Percentiles rank a stretch among this genome's conserved stretches.
These are phyloP conservation scores for Eidolon helvum DNA, from an alignment of 2,113 vertebrate genomes.

Conservation along the genomic window DNA sequence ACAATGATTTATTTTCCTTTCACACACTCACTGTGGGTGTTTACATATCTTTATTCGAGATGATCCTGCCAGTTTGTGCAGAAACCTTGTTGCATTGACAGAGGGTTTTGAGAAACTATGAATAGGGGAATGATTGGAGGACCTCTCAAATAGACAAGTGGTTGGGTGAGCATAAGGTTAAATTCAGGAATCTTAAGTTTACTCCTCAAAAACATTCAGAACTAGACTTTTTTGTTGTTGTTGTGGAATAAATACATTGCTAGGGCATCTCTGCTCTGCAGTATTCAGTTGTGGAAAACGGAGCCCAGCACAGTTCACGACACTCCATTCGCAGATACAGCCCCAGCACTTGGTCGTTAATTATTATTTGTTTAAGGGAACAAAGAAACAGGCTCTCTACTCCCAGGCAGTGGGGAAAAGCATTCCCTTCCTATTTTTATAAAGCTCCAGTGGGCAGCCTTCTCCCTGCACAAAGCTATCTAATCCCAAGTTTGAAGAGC, in stretches of 20 bases:
- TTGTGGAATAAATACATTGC: not conserved
- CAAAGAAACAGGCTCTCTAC: not conserved
- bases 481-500: not conserved
- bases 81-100: not conserved
- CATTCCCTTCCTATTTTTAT: not conserved
- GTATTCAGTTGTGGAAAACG: not conserved
- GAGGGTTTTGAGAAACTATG: not conserved
- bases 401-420: not conserved
- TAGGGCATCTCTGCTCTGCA: not conserved
- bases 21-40: not conserved
- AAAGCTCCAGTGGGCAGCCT: not conserved
- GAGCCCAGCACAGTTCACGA: not conserved
- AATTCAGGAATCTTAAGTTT: not conserved
- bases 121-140: not conserved
- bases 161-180: not conserved
- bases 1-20: constrained; percentile 2
- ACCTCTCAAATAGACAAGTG: not conserved
- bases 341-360: not conserved
- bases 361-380: constrained; percentile 25
- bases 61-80: not conserved
- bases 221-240: not conserved
- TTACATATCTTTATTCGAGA: not conserved
- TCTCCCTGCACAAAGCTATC: not conserved
- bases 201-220: not conserved
- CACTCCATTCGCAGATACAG: not conserved